Base-by-base conservation (phyloP, 2,797 vertebrate species). In the Myioborus melanocephalus region DNA sequence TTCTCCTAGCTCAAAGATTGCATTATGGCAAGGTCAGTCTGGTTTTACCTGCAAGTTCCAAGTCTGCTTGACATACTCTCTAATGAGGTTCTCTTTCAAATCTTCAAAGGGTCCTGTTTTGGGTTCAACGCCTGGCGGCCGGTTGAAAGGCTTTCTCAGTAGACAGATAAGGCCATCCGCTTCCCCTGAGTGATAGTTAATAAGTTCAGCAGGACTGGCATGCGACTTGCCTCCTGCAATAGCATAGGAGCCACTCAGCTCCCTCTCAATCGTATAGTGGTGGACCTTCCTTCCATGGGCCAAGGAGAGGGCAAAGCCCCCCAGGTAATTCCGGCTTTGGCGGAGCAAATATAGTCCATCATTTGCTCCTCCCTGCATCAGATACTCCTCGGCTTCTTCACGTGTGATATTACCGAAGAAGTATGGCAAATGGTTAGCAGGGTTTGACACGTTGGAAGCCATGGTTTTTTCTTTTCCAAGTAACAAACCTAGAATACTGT, bases 341-440 rank as follows among this genome's bases (percentile, higher is more conserved):
- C 99, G 98, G 21, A 99, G 97, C 91, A 99, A 97, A 88, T 98
- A 99, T 0, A 98, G 97, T 68, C 98, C 98, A 9, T 98, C 98
- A 4, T 76, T 96, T 88, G 97, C 93, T 70, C 98, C 98, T 20
- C 95, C 98, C 93, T 99, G 98, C 77, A 97, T 98, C 96, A 99
- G 97, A 93, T 99, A 99, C n/a, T 98, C 98, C 92, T 99, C 98
- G 0, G 99, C 99, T 56, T 99, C 99, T 78, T 99, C 99, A 28
- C 99, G 98, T 7, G 99, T 99, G 96, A 99, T 99, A 96, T 99
- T 99, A 69, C 99, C 99, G 8, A 99, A 99, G 94, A 99, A 99
- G 88, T 98, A 99, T 0, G 98, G 96, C 93, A 99, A 94, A 10
- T 97, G 34, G 59, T 98, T 98, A 82, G 99, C 98, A 7, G 20